Evolutionary conservation across 30 jellyfish, hydroid and myxozoan species (phyloP).

Genomic region (Rhopilema esculentum): DNA sequence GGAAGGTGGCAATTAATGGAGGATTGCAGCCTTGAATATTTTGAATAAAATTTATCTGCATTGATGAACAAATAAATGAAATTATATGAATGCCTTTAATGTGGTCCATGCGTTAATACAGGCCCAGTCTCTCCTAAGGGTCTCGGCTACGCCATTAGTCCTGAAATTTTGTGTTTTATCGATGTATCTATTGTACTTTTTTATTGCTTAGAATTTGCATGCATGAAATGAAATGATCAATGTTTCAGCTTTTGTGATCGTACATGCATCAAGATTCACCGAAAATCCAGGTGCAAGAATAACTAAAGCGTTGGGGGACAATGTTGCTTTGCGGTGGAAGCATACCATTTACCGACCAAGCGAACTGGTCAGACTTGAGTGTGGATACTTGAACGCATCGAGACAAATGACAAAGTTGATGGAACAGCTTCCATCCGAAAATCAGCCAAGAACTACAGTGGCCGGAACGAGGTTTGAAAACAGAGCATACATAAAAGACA

Average conservation of each 20-base stretch:
- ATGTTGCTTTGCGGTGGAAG: conserved; percentile 30
- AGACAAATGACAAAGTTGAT: conserved; percentile 54
- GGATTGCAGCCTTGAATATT: no score
- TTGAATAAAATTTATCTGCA: no score
- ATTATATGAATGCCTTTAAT: no score
- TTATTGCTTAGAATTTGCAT: no score
- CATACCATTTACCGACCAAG: conserved; percentile 43
- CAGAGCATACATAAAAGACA: conserved; percentile 51
- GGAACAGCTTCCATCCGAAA: conserved; percentile 52
- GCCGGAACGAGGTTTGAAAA: conserved; percentile 53
- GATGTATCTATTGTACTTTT: no score
- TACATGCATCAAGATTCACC: conserved; percentile 39
- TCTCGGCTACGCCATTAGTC: no score
- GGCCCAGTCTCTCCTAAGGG: no score
- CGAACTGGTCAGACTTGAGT: conserved; percentile 55
- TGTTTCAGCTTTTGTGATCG: background rate
- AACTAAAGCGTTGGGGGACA: conserved; percentile 35
- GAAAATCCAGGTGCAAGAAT: conserved; percentile 44
- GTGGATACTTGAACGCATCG: conserved; percentile 55
- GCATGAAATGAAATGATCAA: no score
- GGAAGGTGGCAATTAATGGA: no score
- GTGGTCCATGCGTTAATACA: no score
- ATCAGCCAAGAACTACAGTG: conserved; percentile 53
- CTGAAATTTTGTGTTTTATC: no score
- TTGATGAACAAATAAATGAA: no score